Base-by-base conservation (phyloP, 2,888 invertebrate species). In the Augiades crinisus region DNA sequence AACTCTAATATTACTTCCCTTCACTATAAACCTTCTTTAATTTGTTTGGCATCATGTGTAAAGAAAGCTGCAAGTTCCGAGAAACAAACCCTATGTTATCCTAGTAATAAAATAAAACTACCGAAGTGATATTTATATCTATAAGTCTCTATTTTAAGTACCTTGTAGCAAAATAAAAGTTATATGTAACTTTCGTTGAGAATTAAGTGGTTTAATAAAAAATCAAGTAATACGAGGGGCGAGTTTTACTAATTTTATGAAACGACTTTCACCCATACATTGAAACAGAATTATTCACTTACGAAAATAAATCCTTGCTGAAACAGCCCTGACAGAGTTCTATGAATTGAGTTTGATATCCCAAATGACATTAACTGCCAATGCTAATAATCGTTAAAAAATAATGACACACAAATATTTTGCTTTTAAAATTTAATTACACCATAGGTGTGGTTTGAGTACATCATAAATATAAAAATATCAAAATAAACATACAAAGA, bases 251-350 rank as follows among this genome's bases (percentile, higher is more conserved):
- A 3, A 22, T 5, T 27, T 27, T n/a, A 22, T 5, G 8, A 13
- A 38, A 37, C 0, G 3, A 22, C 10, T 22, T 38, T 38, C 38
- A 2, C 38, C 6, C 14, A 16, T 40, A 14, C 14, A 8, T 40
- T 24, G 12, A 22, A 19, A 10, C 4, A 7, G 7, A 38, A 14
- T 40, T 13, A 24, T 24, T 40, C 14, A 24, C n/a, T n/a, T 14
- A 22, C 16, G n/a, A 40, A 40, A 40, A 40, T 40, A 40, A 40
- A 40, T 40, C 14, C 5, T n/a, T n/a, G 12, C n/a, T 24, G 24
- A 40, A 40, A 24, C 19, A 19, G 6, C 5, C 24, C n/a, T 13
- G 13, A 2, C n/a, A n/a, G n/a, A 8, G 5, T 16, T 24, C 0
- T 19, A 37, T 37, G 10, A 37, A 12, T 37, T 37, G 10, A 12